Base-by-base conservation (phyloP, 1,140 invertebrate genomes). In the Lysiphlebus fabarum region DNA sequence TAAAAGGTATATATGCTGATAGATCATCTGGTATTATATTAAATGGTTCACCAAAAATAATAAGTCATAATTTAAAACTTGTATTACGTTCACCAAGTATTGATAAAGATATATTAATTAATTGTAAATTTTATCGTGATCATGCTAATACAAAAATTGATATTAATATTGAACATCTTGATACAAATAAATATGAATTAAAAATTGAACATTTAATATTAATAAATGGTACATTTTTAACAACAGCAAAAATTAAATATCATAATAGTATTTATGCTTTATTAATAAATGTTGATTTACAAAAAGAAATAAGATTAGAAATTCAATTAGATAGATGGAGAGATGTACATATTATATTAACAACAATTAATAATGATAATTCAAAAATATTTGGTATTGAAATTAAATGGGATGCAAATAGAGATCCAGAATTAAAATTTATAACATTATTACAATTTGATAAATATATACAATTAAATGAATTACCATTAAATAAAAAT, bases 341-440 rank as follows among this genome's bases (percentile, higher is more conserved):
- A 47, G 90, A 92, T 70, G 77, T 92, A n/a, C 84, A 87, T 61
- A 67, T 91, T 12, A 82, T 82, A 1, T 73, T 86, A 51, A 83
- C 82, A 36, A 81, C 83, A 1, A 75, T 84, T 6, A 82, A 84
- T 58, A 81, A 82, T 26, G 70, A 77, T 0, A 68, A 75, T 14
- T 81, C 82, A 12, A 88, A 89, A 66, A 84, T 86, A 53, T 74
- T 86, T 5, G 86, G 84, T 1, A 71, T 88, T 0, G 87, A 88
- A 58, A 67, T 92, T 0, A 90, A 90, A 65, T 92, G 90, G 90
- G 89, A 92, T 67, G 88, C 88, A 0, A 91, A 90, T 74, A 81
- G 90, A 8, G 88, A 92, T 79, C 89, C 89, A 0, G 83, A 84
- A 43, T 82, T 89, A 65, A 87, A 87, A 68, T 70, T 90, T 9